Conservation (phyloP, 2,113 vertebrate species). For the Herpailurus yagouaroundi region DNA sequence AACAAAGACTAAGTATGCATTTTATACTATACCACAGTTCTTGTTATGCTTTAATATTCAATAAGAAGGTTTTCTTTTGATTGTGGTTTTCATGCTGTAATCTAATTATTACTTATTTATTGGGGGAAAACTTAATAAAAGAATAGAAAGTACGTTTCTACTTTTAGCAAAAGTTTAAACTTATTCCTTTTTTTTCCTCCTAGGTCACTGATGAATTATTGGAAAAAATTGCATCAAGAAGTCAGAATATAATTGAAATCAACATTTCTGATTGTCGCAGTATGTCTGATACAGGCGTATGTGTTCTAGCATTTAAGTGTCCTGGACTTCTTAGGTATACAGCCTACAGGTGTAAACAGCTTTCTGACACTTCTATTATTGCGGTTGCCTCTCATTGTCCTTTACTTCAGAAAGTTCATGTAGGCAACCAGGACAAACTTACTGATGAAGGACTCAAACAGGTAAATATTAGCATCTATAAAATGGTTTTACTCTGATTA, state of each 20-base stretch:
- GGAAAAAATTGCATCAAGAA: constrained; percentile 96
- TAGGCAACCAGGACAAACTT: constrained; percentile 98
- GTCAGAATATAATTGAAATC: constrained; percentile 97
- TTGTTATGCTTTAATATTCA: constrained; percentile 14
- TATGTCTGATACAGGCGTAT: constrained; percentile 94
- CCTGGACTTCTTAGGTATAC: constrained; percentile 95
- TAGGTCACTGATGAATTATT: constrained; percentile 97
- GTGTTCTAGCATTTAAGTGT: constrained; percentile 94
- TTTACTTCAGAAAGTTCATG: constrained; percentile 96
- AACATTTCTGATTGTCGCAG: constrained; percentile 98
- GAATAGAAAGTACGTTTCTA: background rate
- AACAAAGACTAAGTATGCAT: background rate
- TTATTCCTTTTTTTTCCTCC: constrained; percentile 64
- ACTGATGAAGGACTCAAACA: constrained; percentile 95
- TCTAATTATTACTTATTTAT: background rate
- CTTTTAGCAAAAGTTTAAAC: constrained; percentile 17
- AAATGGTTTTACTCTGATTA: background rate
- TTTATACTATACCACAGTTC: background rate
- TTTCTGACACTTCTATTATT: constrained; percentile 94
- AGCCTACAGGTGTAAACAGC: constrained; percentile 97
- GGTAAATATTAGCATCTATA: constrained; percentile 83
- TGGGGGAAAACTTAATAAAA: background rate
- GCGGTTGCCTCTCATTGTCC: constrained; percentile 94
- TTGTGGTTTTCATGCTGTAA: constrained; percentile 5
- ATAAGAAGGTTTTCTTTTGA: background rate